Conservation (phyloP, 1,140 invertebrate species). For the Oppia nitens region DNA sequence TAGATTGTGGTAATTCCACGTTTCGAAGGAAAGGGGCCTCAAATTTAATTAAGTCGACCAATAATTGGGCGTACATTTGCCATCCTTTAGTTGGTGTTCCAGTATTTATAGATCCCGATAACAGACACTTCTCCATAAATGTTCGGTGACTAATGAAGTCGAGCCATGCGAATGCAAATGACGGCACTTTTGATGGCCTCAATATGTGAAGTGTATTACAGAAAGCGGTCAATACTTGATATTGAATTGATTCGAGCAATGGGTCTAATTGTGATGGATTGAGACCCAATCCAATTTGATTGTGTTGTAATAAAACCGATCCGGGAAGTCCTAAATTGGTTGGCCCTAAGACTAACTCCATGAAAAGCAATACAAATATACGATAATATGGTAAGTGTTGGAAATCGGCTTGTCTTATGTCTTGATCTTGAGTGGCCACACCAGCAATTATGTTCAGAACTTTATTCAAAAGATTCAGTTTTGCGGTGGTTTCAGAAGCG, state of each 20-base stretch:
- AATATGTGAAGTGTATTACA: conserved; percentile 75
- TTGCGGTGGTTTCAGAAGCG: conserved; percentile 68
- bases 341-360: conserved; percentile 57
- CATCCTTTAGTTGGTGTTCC: conserved; percentile 27
- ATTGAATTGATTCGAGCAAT: conserved; percentile 76
- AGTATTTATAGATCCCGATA: background rate
- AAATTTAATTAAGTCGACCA: conserved; percentile 92
- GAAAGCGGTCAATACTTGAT: conserved; percentile 45
- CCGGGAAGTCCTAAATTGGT: conserved; percentile 14
- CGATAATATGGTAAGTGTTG: conserved; percentile 94
- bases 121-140: conserved; percentile 48
- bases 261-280: conserved; percentile 42
- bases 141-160: conserved; percentile 90
- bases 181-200: conserved; percentile 80
- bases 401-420: conserved; percentile 62
- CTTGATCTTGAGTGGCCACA: conserved; percentile 85
- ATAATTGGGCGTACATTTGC: conserved; percentile 53
- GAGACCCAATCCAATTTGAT: conserved; percentile 5
- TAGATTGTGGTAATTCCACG: conserved; percentile 80
- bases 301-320: background rate
- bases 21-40: conserved; percentile 89
- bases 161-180: conserved; percentile 95
- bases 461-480: conserved; percentile 92
- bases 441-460: conserved; percentile 84
- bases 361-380: conserved; percentile 90